These are phyloP conservation scores for Hirundichthys speculiger DNA, from an alignment of 2,113 vertebrate genomes.

Conservation along the genomic window DNA sequence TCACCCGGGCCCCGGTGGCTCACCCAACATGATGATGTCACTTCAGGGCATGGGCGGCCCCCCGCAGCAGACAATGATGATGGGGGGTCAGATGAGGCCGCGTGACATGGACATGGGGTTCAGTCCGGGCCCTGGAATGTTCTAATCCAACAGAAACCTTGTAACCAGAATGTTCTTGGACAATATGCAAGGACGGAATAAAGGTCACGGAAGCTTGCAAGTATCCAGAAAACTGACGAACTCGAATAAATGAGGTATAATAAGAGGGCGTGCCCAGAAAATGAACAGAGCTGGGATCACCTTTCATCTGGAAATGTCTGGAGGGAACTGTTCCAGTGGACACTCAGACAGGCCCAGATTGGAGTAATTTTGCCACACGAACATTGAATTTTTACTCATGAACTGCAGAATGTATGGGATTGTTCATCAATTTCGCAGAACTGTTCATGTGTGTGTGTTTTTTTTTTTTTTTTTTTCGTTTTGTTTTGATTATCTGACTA, in stretches of 20 bases:
- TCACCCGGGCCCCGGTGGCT: constrained; percentile 95
- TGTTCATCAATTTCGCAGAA: constrained; percentile 75
- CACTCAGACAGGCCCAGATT: constrained; percentile 54
- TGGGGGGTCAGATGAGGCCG: constrained; percentile 97
- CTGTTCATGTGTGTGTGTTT: constrained; percentile 70
- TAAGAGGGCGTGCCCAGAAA: constrained; percentile 49
- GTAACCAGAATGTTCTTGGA: constrained; percentile 98
- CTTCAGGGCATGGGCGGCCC: constrained; percentile 98
- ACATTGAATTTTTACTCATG: constrained; percentile 75
- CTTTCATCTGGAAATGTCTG: constrained; percentile 55
- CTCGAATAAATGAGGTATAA: constrained; percentile 67
- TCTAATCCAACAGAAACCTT: constrained; percentile 81
- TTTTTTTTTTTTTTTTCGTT: background rate
- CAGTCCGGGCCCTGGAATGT: constrained; percentile 95
- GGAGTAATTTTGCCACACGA: constrained; percentile 74
- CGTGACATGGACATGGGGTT: constrained; percentile 98
- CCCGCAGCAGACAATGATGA: constrained; percentile 98
- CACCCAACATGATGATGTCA: constrained; percentile 99
- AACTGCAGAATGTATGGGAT: constrained; percentile 82
- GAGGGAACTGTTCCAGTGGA: constrained; percentile 61
- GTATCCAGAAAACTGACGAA: constrained; percentile 53
- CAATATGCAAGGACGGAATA: constrained; percentile 77
- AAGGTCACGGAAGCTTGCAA: constrained; percentile 33
- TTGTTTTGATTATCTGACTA: constrained; percentile 75
- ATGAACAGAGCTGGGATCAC: constrained; percentile 46